phyloP scores from a whole-genome alignment of 2,113 vertebrate genomes.

The Amia ocellicauda region DNA sequence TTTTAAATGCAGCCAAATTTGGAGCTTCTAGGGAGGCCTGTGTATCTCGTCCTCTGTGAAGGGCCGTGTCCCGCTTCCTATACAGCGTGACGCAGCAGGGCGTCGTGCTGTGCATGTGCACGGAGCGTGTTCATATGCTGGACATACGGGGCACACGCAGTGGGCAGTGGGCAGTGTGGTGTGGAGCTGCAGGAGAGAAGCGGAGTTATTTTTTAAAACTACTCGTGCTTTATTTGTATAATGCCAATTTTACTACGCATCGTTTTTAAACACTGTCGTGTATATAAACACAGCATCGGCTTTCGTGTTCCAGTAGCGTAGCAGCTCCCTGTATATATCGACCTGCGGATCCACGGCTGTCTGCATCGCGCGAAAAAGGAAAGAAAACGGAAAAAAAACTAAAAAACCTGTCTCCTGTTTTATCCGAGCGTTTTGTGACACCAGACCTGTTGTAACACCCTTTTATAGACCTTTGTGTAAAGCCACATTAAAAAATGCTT shows the following conservation, averaged over 20 bases:
- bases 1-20: too few relatives aligned
- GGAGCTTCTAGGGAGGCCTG: too few relatives aligned
- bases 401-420: constrained; percentile 50
- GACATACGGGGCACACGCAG: too few relatives aligned
- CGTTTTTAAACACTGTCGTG: constrained; percentile 76
- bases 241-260: constrained; percentile 57
- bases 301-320: constrained; percentile 75
- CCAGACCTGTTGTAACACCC: constrained; percentile 71
- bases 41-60: too few relatives aligned
- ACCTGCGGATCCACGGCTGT: constrained; percentile 61
- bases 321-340: constrained; percentile 79
- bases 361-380: too few relatives aligned
- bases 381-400: too few relatives aligned
- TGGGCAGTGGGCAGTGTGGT: too few relatives aligned
- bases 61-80: too few relatives aligned
- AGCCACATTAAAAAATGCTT: constrained; percentile 75
- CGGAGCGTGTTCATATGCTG: too few relatives aligned
- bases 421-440: constrained; percentile 76
- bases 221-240: constrained; percentile 62
- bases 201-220: constrained; percentile 34
- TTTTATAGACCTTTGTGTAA: constrained; percentile 77
- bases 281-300: constrained; percentile 36
- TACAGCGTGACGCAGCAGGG: too few relatives aligned
- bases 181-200: constrained; percentile 31
- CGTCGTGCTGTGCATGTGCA: too few relatives aligned